Evolutionary conservation across 2,113 vertebrate species (phyloP).

Genomic region (Centropus unirufus): DNA sequence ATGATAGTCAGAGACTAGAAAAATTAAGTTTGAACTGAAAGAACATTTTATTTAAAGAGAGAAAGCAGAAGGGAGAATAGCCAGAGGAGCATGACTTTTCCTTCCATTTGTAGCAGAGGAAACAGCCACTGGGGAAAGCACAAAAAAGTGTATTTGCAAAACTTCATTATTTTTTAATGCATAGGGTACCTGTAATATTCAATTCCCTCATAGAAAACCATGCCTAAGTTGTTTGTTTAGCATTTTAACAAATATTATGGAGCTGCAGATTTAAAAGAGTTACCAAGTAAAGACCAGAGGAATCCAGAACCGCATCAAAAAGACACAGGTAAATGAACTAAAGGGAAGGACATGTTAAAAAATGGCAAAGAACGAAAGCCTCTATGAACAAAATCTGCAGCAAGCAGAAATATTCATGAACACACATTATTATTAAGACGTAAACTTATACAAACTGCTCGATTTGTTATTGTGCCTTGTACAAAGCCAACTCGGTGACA

Average conservation of each 20-base stretch:
- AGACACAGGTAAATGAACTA: neutral
- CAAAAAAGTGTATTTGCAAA: neutral
- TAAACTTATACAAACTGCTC: conserved; percentile 56
- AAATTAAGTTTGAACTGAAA: neutral
- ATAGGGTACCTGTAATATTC: neutral
- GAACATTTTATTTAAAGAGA: neutral
- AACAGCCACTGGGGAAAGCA: neutral
- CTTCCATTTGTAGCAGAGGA: neutral
- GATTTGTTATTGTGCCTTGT: conserved; percentile 60
- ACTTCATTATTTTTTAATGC: neutral
- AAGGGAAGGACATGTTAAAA: neutral
- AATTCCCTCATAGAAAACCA: neutral
- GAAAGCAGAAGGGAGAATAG: neutral
- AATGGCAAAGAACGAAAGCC: neutral
- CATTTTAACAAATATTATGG: neutral
- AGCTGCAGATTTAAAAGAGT: neutral
- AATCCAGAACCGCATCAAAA: neutral
- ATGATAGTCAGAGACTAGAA: neutral
- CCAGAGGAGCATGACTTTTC: neutral
- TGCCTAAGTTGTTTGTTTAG: neutral
- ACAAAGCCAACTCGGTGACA: conserved; percentile 63
- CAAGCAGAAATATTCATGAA: conserved; percentile 17
- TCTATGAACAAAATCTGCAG: neutral
- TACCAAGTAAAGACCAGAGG: neutral
- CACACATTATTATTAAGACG: conserved; percentile 34